Evolutionary conservation across 1,140 invertebrate genomes (phyloP).

Genomic region (Hyphantria cunea): DNA sequence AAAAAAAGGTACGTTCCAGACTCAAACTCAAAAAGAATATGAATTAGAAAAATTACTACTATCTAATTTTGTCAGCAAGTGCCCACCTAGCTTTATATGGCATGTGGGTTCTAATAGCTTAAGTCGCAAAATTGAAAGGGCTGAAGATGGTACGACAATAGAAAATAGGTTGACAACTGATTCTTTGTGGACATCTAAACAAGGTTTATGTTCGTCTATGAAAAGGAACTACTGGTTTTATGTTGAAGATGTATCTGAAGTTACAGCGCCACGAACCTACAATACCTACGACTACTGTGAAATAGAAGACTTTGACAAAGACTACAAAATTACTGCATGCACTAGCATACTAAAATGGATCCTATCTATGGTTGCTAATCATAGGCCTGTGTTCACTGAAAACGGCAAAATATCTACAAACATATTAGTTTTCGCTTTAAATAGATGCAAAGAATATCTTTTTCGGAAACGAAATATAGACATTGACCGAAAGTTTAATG

Average conservation of each 20-base stretch:
- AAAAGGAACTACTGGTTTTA: slow-evolving; percentile 84
- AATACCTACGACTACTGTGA: slow-evolving; percentile 77
- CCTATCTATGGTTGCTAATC: slow-evolving; percentile 76
- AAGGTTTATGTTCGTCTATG: slow-evolving; percentile 83
- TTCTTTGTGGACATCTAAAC: slow-evolving; percentile 83
- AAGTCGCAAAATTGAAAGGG: no score
- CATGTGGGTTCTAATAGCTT: slow-evolving; percentile 22
- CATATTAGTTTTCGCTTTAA: slow-evolving; percentile 82
- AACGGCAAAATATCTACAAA: slow-evolving; percentile 77
- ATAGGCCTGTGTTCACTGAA: slow-evolving; percentile 63
- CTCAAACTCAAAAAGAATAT: slow-evolving; percentile 58
- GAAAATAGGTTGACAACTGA: slow-evolving; percentile 82
- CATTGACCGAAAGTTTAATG: slow-evolving; percentile 72
- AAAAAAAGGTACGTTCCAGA: slow-evolving; percentile 61
- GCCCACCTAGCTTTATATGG: slow-evolving; percentile 84
- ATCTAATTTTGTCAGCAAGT: slow-evolving; percentile 83
- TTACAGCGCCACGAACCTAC: slow-evolving; percentile 83
- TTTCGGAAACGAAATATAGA: slow-evolving; percentile 78
- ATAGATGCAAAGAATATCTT: slow-evolving; percentile 81
- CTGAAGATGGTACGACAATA: slow-evolving; percentile 31
- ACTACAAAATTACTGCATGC: slow-evolving; percentile 90
- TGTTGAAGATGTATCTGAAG: slow-evolving; percentile 81
- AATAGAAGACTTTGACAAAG: slow-evolving; percentile 79
- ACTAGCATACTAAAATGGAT: slow-evolving; percentile 91
- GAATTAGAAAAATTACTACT: slow-evolving; percentile 74